These are phyloP conservation scores for Anser cygnoides DNA, from an alignment of 2,113 vertebrate genomes.

Conservation along the genomic window DNA sequence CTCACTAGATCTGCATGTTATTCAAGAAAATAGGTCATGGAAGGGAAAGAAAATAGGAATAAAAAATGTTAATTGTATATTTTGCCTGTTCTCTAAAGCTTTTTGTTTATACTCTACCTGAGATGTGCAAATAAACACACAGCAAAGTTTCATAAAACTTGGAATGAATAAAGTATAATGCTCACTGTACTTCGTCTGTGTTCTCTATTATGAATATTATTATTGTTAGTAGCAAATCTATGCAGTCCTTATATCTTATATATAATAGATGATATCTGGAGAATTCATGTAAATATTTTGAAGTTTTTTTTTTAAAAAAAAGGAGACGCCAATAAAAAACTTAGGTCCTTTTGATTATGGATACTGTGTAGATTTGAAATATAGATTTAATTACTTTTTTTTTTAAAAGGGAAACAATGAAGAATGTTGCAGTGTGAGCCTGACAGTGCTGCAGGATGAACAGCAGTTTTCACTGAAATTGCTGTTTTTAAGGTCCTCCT, in stretches of 20 bases:
- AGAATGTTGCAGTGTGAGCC: not conserved
- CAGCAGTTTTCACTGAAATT: not conserved
- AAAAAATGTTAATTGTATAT: not conserved
- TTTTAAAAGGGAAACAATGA: not conserved
- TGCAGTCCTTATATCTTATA: not conserved
- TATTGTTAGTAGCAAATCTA: not conserved
- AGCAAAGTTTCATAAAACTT: not conserved
- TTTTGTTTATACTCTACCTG: not conserved
- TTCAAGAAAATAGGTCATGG: conserved; percentile 17
- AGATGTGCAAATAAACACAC: not conserved
- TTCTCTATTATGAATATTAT: not conserved
- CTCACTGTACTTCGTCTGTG: not conserved
- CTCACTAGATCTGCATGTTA: not conserved
- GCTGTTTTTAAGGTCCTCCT: not conserved
- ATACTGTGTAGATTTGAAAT: not conserved
- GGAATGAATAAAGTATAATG: not conserved
- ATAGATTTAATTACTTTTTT: not conserved
- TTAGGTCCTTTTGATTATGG: not conserved
- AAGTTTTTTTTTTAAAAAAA: not conserved
- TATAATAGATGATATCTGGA: not conserved
- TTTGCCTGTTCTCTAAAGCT: not conserved
- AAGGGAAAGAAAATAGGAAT: not conserved
- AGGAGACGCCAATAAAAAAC: not conserved
- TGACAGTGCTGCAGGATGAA: not conserved
- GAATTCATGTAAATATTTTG: not conserved